Percentiles rank a stretch among this genome's conserved stretches.
Evolutionary conservation across 2,888 invertebrate genomes (phyloP).

Genomic region (Philereme vetulata): DNA sequence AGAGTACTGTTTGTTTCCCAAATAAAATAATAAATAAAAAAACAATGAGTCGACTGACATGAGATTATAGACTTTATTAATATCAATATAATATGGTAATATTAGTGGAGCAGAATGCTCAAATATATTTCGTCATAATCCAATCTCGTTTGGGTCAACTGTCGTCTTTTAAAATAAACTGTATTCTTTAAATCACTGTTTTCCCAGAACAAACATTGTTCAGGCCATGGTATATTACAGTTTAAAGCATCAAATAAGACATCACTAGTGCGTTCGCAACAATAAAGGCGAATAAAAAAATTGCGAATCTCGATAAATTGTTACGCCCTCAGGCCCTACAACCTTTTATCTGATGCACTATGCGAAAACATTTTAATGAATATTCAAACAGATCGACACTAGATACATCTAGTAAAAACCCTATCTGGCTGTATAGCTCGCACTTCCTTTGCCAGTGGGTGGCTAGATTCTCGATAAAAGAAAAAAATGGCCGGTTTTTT

Average conservation of each 20-base stretch:
- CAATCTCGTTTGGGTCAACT: no score
- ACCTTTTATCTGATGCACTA: slow-evolving; percentile 71
- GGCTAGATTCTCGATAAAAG: slow-evolving; percentile 41
- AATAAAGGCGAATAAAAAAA: slow-evolving; percentile 48
- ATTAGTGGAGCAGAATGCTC: neutral
- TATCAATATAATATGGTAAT: no score
- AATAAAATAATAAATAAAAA: neutral
- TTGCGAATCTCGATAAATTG: slow-evolving; percentile 68
- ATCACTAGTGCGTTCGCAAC: slow-evolving; percentile 14
- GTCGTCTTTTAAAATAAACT: no score
- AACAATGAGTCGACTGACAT: neutral
- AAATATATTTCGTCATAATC: no score
- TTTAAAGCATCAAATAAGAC: no score
- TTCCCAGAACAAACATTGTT: no score
- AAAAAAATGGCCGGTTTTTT: slow-evolving; percentile 3
- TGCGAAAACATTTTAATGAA: slow-evolving; percentile 65
- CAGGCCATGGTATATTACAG: no score
- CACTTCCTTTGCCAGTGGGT: slow-evolving; percentile 63
- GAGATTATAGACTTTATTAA: neutral
- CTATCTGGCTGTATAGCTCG: slow-evolving; percentile 44
- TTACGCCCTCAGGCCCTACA: slow-evolving; percentile 64
- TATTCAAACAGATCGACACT: slow-evolving; percentile 63
- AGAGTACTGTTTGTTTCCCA: no score
- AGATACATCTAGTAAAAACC: slow-evolving; percentile 65
- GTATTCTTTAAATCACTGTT: no score